Evolutionary conservation across 2,113 vertebrate genomes (phyloP).

Genomic region (Thermophis baileyi): DNA sequence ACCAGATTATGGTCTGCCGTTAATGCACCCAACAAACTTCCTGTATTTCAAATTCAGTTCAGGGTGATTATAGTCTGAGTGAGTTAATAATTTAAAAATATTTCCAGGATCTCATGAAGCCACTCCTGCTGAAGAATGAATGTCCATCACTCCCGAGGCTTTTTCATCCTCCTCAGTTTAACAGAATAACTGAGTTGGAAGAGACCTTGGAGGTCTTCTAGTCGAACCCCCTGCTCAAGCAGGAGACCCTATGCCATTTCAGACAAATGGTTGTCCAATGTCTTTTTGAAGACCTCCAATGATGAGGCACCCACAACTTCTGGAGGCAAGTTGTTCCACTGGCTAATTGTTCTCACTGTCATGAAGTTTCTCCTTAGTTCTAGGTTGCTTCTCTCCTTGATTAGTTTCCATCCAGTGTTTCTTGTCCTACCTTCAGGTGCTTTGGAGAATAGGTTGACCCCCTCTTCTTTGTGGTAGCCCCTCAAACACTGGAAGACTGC

Average conservation of each 20-base stretch:
- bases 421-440: background rate
- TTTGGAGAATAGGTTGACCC: background rate
- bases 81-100: background rate
- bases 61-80: too few species aligned
- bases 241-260: background rate
- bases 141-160: background rate
- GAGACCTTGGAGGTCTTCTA: background rate
- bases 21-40: background rate
- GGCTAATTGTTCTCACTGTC: background rate
- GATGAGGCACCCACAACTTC: background rate
- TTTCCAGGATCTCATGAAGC: background rate
- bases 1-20: rapidly evolving
- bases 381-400: background rate
- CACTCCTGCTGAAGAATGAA: background rate
- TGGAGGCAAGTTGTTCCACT: background rate
- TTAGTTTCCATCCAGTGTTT: background rate
- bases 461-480: background rate
- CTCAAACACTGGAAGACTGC: rapidly evolving
- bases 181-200: background rate
- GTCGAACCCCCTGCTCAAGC: background rate
- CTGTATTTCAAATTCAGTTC: background rate
- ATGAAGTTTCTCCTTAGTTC: too few species aligned
- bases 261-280: background rate
- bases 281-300: background rate
- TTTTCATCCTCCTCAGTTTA: background rate